phyloP scores from a whole-genome alignment of 2,113 vertebrate genomes.

The Leucoraja erinaceus region DNA sequence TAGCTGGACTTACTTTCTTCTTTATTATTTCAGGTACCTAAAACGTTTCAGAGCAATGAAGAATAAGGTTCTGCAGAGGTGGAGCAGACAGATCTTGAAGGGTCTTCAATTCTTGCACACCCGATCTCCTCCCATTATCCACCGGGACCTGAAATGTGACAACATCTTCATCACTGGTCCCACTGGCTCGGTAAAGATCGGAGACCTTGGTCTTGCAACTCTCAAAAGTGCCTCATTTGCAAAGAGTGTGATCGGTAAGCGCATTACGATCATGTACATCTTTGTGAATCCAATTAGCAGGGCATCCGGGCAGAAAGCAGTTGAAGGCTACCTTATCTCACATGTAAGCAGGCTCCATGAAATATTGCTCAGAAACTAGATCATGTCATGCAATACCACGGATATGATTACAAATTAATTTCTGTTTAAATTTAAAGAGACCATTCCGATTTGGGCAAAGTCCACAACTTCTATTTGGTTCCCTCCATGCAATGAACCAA shows the following conservation, averaged over 20 bases:
- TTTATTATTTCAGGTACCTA: conserved; percentile 65
- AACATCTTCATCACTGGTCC: conserved; percentile 98
- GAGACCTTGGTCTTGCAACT: conserved; percentile 88
- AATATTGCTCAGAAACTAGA: no score
- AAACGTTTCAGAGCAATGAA: conserved; percentile 98
- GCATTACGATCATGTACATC: not conserved
- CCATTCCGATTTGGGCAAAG: no score
- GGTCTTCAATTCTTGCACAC: conserved; percentile 95
- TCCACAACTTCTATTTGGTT: no score
- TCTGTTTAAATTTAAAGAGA: no score
- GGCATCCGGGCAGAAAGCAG: not conserved
- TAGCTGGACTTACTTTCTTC: not conserved
- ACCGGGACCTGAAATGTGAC: conserved; percentile 94
- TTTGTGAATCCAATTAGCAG: not conserved
- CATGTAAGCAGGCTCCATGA: not conserved
- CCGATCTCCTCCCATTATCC: conserved; percentile 88
- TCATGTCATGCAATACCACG: no score
- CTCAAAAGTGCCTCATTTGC: conserved; percentile 96
- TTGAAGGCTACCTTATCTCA: not conserved
- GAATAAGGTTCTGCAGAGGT: conserved; percentile 84
- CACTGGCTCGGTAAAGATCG: conserved; percentile 91
- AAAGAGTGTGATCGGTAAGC: conserved; percentile 90
- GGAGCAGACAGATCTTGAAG: conserved; percentile 89
- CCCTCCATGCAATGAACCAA: no score
- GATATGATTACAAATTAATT: no score